A percentile compares a stretch with the other conserved stretches of the same genome.
Conservation (phyloP, 2,888 invertebrate genomes). For the Oxytorus armatus region DNA sequence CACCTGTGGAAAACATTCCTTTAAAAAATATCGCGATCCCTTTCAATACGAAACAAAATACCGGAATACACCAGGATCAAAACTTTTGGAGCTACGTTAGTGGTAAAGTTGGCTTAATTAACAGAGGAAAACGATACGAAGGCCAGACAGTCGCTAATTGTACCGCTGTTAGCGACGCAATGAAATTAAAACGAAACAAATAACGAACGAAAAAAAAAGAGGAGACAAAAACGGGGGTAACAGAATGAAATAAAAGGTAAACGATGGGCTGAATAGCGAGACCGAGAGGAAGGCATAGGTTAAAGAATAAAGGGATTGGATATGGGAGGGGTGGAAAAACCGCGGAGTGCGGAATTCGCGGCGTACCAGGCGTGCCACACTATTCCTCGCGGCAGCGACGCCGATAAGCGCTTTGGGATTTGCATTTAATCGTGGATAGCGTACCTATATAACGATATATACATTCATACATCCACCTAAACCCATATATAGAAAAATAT, state of each 20-base stretch:
- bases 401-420: slow-evolving; percentile 74
- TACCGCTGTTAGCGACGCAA: slow-evolving; percentile 64
- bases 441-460: slow-evolving; percentile 25
- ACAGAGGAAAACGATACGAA: slow-evolving; percentile 68
- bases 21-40: neutral
- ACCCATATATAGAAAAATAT: neutral
- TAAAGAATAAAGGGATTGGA: slow-evolving; percentile 64
- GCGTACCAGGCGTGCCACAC: slow-evolving; percentile 66
- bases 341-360: slow-evolving; percentile 60
- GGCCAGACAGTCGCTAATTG: slow-evolving; percentile 69
- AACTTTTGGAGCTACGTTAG: slow-evolving; percentile 33
- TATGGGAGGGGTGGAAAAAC: slow-evolving; percentile 29
- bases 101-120: slow-evolving; percentile 69
- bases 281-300: slow-evolving; percentile 57
- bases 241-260: slow-evolving; percentile 45
- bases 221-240: neutral
- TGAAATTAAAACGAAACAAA: slow-evolving; percentile 53
- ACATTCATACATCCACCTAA: slow-evolving; percentile 42
- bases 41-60: neutral
- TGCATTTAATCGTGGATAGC: slow-evolving; percentile 76
- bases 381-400: slow-evolving; percentile 60
- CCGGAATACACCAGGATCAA: slow-evolving; percentile 10
- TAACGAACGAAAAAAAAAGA: neutral
- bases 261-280: slow-evolving; percentile 42
- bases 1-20: slow-evolving; percentile 19